Base-by-base conservation (phyloP, 1,140 invertebrate genomes). In the Drosophila lini region DNA sequence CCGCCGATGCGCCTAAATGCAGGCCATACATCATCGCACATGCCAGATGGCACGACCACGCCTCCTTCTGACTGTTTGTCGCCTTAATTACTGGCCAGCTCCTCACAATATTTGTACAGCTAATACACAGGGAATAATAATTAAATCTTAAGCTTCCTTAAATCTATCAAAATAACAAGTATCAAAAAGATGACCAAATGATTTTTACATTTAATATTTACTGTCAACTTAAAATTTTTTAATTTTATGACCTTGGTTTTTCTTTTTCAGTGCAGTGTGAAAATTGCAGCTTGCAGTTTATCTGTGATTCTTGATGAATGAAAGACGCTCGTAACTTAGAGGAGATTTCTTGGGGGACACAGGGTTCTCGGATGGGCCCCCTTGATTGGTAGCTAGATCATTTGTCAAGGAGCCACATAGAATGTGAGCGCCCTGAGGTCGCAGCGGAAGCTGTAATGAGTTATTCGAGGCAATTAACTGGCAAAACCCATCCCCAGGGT, bases 381-480 rank as follows among this genome's bases (percentile, higher is more conserved):
- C 50, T 52, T 80, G 79, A 80, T 63, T 67, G 79, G 78, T 76
- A 67, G 84, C 71, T 73, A 80, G 69, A 83, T 78, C 83, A 89
- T 88, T 88, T 88, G 84, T 89, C 78, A 88, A 82, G 80, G 84
- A 83, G 71, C 65, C 53, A 63, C 82, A 85, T 81, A 80, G 83
- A 86, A 85, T 79, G 83, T 50, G 36, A 85, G 65, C 61, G 65
- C 42, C 65, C 81, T 74, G 69, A 48, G 80, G 84, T 52, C 61
- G 34, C 67, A 89, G 84, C 84, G 84, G 84, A 88, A 88, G 84
- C 84, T 89, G 84, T 89, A 88, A 88, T 88, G 84, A 88, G 84
- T 89, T 88, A 88, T 83, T 89, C 62, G 77, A 83, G 75, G 83
- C 80, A 80, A 86, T 88, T 80, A 86, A 82, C 76, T 75, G 38